A percentile compares a stretch with the other conserved stretches of the same genome.
Conservation (phyloP, 2,113 vertebrate genomes). For the Marcusenius ussheri region DNA sequence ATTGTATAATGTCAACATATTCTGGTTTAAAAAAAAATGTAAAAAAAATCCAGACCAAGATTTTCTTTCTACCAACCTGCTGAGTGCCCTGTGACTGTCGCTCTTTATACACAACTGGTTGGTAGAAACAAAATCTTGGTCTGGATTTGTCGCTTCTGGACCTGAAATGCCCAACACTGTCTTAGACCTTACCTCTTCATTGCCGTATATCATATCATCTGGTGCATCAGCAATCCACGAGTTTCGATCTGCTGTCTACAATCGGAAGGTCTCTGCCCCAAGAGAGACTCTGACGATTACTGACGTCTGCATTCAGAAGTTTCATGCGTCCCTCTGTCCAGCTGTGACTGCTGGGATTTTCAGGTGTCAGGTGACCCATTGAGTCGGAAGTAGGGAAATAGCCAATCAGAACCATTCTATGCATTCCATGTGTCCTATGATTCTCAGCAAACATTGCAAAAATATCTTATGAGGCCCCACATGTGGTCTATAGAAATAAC, state of each 20-base stretch:
- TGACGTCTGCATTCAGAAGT: background rate
- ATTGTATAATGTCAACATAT: background rate
- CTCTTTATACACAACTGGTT: too few species aligned
- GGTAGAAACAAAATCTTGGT: too few species aligned
- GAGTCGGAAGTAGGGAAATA: background rate
- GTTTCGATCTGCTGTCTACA: background rate
- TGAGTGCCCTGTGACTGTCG: too few species aligned
- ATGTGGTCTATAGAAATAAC: background rate
- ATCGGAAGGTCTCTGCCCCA: background rate
- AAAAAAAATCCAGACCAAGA: too few species aligned
- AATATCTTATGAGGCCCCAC: background rate
- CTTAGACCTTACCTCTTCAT: background rate
- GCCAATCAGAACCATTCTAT: background rate
- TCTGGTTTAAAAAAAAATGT: background rate
- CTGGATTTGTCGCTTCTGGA: too few species aligned
- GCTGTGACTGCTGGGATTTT: background rate
- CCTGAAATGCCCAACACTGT: background rate
- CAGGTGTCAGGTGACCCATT: background rate
- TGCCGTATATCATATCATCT: background rate
- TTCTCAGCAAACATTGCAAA: background rate
- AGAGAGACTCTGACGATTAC: background rate
- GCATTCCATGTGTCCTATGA: background rate
- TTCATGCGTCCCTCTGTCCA: background rate
- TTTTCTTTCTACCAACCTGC: too few species aligned
- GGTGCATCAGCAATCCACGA: background rate